phyloP scores from a whole-genome alignment of 2,888 invertebrate genomes.

The Cerastoderma edule region DNA sequence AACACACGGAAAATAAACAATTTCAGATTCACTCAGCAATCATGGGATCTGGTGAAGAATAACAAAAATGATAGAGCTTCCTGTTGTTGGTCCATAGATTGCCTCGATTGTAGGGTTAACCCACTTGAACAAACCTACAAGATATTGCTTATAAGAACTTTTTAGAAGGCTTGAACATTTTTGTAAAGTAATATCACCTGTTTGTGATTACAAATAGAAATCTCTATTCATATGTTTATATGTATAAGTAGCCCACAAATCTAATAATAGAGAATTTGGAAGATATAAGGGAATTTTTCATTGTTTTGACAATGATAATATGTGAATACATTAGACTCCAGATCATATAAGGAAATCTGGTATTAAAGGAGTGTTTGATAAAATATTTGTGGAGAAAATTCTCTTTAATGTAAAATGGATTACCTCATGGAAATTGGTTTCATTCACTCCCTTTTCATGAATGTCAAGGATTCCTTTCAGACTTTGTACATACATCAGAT shows the following conservation, averaged over 20 bases:
- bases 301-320: background rate
- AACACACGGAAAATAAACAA: too few species aligned
- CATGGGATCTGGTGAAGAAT: too few species aligned
- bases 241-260: background rate
- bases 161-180: too few species aligned
- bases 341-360: background rate
- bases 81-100: too few species aligned
- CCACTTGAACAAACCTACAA: too few species aligned
- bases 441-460: slow-evolving; percentile 87
- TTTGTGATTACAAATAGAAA: too few species aligned
- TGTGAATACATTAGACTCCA: background rate
- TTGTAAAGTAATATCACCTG: too few species aligned
- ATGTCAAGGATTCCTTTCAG: slow-evolving; percentile 87
- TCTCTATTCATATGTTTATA: too few species aligned
- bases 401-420: background rate
- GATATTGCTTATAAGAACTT: too few species aligned
- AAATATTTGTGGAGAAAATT: background rate
- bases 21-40: too few species aligned
- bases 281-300: background rate
- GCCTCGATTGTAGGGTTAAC: too few species aligned
- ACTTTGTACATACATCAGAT: slow-evolving; percentile 83
- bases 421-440: slow-evolving; percentile 87
- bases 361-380: background rate
- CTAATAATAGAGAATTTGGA: background rate
- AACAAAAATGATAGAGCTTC: too few species aligned